A percentile compares a stretch with the other conserved stretches of the same genome.
phyloP scores from a whole-genome alignment of 2,888 invertebrate genomes.

The Tromatobia lineatoria region DNA sequence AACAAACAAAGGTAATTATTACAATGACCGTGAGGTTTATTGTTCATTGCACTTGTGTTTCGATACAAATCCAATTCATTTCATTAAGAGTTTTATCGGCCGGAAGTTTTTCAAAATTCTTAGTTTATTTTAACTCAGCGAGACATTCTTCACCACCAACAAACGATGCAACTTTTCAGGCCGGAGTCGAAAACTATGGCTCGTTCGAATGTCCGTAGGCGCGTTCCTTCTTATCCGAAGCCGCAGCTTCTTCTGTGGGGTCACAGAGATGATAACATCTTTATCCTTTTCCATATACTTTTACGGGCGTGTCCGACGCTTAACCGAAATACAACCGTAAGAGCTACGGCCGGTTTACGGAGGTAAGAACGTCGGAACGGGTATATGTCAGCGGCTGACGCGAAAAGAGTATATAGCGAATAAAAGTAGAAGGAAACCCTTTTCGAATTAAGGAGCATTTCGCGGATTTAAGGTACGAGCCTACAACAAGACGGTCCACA shows the following conservation, averaged over 20 bases:
- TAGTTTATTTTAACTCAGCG: background rate
- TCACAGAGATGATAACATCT: slow-evolving; percentile 80
- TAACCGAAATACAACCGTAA: slow-evolving; percentile 80
- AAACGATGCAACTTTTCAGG: background rate
- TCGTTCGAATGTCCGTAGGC: slow-evolving; percentile 49
- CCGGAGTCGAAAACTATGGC: background rate
- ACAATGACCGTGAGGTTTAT: too few relatives aligned
- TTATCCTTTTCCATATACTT: slow-evolving; percentile 83
- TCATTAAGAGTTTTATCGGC: too few relatives aligned
- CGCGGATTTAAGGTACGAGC: slow-evolving; percentile 72
- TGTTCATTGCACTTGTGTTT: too few relatives aligned
- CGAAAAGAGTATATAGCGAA: background rate
- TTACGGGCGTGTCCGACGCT: slow-evolving; percentile 79
- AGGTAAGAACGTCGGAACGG: background rate
- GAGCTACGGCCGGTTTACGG: background rate
- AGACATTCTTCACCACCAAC: background rate
- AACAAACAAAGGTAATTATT: too few relatives aligned
- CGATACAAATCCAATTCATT: too few relatives aligned
- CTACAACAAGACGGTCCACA: slow-evolving; percentile 63
- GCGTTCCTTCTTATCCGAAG: slow-evolving; percentile 53
- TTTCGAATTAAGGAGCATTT: slow-evolving; percentile 80
- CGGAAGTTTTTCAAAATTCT: too few relatives aligned
- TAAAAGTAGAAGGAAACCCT: slow-evolving; percentile 13
- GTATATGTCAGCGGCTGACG: slow-evolving; percentile 1
- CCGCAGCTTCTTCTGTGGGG: slow-evolving; percentile 26